Conservation (phyloP, 2,888 invertebrate genomes). For the Nebria salina region DNA sequence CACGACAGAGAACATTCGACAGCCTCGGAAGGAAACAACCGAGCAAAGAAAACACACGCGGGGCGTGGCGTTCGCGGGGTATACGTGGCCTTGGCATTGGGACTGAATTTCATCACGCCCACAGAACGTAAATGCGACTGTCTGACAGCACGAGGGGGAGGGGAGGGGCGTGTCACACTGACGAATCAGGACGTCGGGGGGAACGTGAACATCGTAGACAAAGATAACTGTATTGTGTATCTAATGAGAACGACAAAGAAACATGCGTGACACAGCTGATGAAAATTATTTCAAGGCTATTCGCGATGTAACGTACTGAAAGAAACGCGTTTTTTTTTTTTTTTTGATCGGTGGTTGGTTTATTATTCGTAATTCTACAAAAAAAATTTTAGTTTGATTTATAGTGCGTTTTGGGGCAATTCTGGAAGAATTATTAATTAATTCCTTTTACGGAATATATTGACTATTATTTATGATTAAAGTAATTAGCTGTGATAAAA, state of each 20-base stretch:
- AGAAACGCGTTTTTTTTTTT: not conserved
- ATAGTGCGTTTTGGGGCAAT: no score
- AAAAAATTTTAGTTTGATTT: no score
- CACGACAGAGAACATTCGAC: not conserved
- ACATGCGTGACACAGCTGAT: not conserved
- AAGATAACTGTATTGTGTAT: not conserved
- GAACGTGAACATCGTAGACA: not conserved
- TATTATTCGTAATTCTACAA: no score
- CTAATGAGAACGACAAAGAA: not conserved
- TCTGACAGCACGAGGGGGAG: not conserved
- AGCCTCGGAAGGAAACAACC: not conserved
- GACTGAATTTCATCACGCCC: conserved; percentile 57
- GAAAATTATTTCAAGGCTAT: not conserved
- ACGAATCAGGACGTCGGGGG: conserved; percentile 2
- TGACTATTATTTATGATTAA: no score
- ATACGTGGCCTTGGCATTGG: conserved; percentile 57
- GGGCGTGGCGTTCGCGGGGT: not conserved
- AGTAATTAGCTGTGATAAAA: no score
- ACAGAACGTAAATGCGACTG: conserved; percentile 45
- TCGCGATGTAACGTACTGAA: not conserved
- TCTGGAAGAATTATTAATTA: no score
- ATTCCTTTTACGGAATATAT: no score
- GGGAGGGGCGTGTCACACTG: conserved; percentile 5
- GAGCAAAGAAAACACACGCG: not conserved
- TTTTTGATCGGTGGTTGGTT: not conserved